These are phyloP conservation scores for Cephus spinipes DNA, from an alignment of 2,888 invertebrate genomes.

Conservation along the genomic window DNA sequence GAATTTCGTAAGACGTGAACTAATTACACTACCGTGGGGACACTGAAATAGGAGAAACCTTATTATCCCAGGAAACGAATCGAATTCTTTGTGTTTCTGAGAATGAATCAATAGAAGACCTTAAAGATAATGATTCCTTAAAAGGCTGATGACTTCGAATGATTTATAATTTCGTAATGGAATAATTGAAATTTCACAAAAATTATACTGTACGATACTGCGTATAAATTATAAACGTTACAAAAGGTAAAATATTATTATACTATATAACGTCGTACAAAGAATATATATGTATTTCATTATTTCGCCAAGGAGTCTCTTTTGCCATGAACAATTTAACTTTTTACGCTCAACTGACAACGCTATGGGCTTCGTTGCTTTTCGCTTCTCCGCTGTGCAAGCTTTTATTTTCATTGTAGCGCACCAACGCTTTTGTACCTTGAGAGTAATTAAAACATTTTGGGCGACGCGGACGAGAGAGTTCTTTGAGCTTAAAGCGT, in stretches of 20 bases:
- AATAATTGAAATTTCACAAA: not conserved
- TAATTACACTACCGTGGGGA: not conserved
- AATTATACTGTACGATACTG: not conserved
- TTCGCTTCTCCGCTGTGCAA: constrained; percentile 28
- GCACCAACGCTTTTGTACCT: constrained; percentile 45
- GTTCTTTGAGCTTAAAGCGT: constrained; percentile 47
- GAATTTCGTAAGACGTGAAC: not conserved
- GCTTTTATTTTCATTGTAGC: constrained; percentile 34
- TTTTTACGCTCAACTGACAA: constrained; percentile 33
- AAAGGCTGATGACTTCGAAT: not conserved
- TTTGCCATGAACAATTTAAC: constrained; percentile 35
- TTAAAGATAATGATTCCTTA: not conserved
- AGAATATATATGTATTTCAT: constrained; percentile 16
- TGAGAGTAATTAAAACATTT: constrained; percentile 57
- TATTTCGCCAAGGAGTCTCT: constrained; percentile 18
- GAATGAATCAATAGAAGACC: not conserved
- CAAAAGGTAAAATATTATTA: not conserved
- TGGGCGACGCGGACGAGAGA: constrained; percentile 28
- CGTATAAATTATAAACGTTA: not conserved
- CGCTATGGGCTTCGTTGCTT: constrained; percentile 36
- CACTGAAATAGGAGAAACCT: not conserved
- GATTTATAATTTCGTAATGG: not conserved
- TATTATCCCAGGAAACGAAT: not conserved
- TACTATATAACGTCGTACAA: not conserved
- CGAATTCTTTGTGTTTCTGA: not conserved